These are phyloP conservation scores for Drosophila prostipennis DNA, from an alignment of 2,888 invertebrate species.

Conservation along the genomic window DNA sequence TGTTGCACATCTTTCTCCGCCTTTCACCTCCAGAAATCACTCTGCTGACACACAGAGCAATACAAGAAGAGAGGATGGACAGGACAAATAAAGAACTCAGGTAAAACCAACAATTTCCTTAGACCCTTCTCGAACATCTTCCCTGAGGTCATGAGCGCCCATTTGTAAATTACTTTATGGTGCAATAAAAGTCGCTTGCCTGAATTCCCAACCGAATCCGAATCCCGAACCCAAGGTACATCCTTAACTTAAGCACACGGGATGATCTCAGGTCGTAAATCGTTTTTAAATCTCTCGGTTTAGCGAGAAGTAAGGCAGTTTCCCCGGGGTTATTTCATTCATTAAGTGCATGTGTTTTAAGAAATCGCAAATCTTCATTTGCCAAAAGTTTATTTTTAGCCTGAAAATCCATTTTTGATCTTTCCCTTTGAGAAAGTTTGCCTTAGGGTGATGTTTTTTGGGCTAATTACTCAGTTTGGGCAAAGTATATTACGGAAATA, in stretches of 20 bases:
- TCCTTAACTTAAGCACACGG: conserved; percentile 7
- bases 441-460: too few species aligned
- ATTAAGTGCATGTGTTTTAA: conserved; percentile 18
- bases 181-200: conserved; percentile 37
- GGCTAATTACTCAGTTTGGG: conserved; percentile 5
- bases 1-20: conserved; percentile 28
- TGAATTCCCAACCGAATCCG: conserved; percentile 18
- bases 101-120: conserved; percentile 39
- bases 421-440: conserved; percentile 2
- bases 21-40: conserved; percentile 61
- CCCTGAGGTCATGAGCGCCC: conserved; percentile 57
- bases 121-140: conserved; percentile 27
- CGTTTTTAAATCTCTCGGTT: conserved; percentile 39
- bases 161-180: conserved; percentile 71
- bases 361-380: conserved; percentile 5
- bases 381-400: conserved; percentile 18
- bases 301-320: conserved; percentile 25
- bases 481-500: background rate
- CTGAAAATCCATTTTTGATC: conserved; percentile 9
- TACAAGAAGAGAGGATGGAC: background rate
- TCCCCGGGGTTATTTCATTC: conserved; percentile 32
- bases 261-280: conserved; percentile 33
- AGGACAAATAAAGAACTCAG: conserved; percentile 50
- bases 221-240: conserved; percentile 7
- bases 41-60: conserved; percentile 25